Evolutionary conservation across 2,888 invertebrate genomes (phyloP).

Genomic region (Aporophyla lueneburgensis): DNA sequence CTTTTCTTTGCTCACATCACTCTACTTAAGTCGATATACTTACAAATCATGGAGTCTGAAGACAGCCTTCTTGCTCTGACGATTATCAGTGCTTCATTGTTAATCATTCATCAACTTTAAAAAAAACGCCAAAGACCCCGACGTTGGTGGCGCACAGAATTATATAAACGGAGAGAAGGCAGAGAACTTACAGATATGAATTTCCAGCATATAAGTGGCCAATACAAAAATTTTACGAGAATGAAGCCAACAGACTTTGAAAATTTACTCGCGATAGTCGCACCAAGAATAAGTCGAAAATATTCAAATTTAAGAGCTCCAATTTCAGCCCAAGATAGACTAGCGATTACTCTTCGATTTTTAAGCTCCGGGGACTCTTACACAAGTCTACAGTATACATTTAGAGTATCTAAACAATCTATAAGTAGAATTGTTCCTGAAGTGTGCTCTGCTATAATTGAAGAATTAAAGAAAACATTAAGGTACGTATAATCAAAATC

Average conservation of each 20-base stretch:
- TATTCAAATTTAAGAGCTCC: slow-evolving; percentile 18
- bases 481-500: slow-evolving; percentile 38
- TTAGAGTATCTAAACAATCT: slow-evolving; percentile 14
- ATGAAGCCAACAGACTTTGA: slow-evolving; percentile 17
- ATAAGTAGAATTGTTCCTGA: slow-evolving; percentile 30
- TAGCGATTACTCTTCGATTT: slow-evolving; percentile 20
- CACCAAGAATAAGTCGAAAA: slow-evolving; percentile 6
- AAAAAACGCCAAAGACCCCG: not conserved
- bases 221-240: slow-evolving; percentile 24
- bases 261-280: slow-evolving; percentile 17
- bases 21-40: slow-evolving; percentile 13
- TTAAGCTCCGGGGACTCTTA: slow-evolving; percentile 18
- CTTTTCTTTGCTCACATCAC: slow-evolving; percentile 14
- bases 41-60: slow-evolving; percentile 16
- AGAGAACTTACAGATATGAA: slow-evolving; percentile 2
- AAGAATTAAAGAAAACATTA: slow-evolving; percentile 9
- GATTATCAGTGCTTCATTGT: slow-evolving; percentile 3
- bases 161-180: not conserved
- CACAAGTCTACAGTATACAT: slow-evolving; percentile 17
- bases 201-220: not conserved
- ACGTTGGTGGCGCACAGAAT: not conserved
- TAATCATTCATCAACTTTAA: slow-evolving; percentile 1
- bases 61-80: slow-evolving; percentile 3
- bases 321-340: slow-evolving; percentile 19
- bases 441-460: slow-evolving; percentile 24